These are phyloP conservation scores for Lordiphosa andalusiaca DNA, from an alignment of 2,888 invertebrate genomes.

Conservation along the genomic window DNA sequence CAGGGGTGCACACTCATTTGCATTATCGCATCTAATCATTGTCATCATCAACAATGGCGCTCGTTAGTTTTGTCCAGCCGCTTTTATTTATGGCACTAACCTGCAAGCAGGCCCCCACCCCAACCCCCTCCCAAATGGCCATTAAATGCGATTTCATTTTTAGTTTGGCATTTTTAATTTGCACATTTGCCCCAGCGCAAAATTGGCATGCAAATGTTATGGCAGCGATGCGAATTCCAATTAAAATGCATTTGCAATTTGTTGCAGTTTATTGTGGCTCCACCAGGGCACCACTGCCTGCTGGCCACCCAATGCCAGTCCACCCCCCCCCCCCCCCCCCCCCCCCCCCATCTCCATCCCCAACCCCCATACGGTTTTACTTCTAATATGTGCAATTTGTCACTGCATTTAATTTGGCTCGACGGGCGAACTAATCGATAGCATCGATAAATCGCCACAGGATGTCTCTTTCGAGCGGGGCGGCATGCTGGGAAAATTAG, in stretches of 20 bases:
- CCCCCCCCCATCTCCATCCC: no score
- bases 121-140: slow-evolving; percentile 8
- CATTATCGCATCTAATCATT: slow-evolving; percentile 76
- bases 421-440: slow-evolving; percentile 13
- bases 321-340: no score
- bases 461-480: no score
- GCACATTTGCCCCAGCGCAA: slow-evolving; percentile 19
- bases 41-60: slow-evolving; percentile 73
- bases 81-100: slow-evolving; percentile 14
- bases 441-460: neutral
- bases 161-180: slow-evolving; percentile 44
- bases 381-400: slow-evolving; percentile 55
- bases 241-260: slow-evolving; percentile 66
- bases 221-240: slow-evolving; percentile 46
- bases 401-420: slow-evolving; percentile 47
- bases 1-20: slow-evolving; percentile 55
- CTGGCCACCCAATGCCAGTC: slow-evolving; percentile 8
- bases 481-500: no score
- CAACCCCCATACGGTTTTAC: slow-evolving; percentile 24
- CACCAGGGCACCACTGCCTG: slow-evolving; percentile 2
- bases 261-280: slow-evolving; percentile 35
- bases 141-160: slow-evolving; percentile 56
- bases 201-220: slow-evolving; percentile 40
- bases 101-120: neutral
- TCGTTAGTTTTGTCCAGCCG: slow-evolving; percentile 58